Evolutionary conservation across 1,140 invertebrate species (phyloP).

Genomic region (Apolygus lucorum): DNA sequence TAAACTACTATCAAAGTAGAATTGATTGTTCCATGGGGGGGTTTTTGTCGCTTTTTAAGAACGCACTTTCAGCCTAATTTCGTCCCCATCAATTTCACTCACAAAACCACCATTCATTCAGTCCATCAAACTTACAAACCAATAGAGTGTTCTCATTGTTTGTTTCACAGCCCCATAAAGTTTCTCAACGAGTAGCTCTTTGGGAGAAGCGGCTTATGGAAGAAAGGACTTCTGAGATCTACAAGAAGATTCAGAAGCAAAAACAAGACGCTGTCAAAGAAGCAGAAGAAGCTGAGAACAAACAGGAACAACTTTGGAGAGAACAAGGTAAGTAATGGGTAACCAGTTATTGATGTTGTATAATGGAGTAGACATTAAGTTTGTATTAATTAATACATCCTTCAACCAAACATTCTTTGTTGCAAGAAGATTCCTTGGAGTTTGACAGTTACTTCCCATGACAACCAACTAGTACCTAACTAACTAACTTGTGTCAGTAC

Average conservation of each 20-base stretch:
- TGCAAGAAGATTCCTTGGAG: too few relatives aligned
- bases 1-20: too few relatives aligned
- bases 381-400: too few relatives aligned
- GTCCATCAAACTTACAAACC: neutral
- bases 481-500: too few relatives aligned
- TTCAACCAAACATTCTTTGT: too few relatives aligned
- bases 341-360: too few relatives aligned
- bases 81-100: neutral
- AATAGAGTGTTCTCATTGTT: slow-evolving; percentile 5
- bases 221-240: slow-evolving; percentile 49
- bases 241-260: slow-evolving; percentile 46
- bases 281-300: slow-evolving; percentile 47
- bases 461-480: too few relatives aligned
- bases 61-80: neutral
- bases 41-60: too few relatives aligned
- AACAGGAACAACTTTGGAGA: slow-evolving; percentile 49
- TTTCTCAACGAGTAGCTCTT: slow-evolving; percentile 48
- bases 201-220: slow-evolving; percentile 53
- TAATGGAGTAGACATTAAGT: too few relatives aligned
- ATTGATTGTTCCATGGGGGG: too few relatives aligned
- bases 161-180: slow-evolving; percentile 39
- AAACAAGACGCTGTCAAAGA: slow-evolving; percentile 45
- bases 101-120: slow-evolving; percentile 13
- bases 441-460: too few relatives aligned
- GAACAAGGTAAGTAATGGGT: slow-evolving; percentile 57